Evolutionary conservation across 1,140 invertebrate genomes (phyloP).

Genomic region (Lordiphosa mommai): DNA sequence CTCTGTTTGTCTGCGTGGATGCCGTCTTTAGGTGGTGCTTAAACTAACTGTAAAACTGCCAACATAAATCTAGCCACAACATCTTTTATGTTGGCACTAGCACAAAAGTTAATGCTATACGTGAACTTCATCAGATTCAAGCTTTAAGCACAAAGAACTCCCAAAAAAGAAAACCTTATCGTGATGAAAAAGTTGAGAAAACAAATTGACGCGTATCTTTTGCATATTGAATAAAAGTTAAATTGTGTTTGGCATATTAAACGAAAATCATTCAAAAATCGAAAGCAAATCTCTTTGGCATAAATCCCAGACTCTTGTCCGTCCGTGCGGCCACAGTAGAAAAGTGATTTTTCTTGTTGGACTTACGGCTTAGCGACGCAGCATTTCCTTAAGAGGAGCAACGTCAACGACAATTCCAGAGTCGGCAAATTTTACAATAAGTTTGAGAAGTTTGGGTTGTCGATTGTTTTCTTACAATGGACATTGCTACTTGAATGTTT

Average conservation of each 20-base stretch:
- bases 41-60: constrained; percentile 75
- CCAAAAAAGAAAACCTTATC: not conserved
- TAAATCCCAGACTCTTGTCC: constrained; percentile 6
- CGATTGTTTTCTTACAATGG: too few relatives aligned
- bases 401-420: constrained; percentile 9
- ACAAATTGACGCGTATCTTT: constrained; percentile 68
- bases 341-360: constrained; percentile 76
- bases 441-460: too few relatives aligned
- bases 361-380: constrained; percentile 63
- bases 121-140: constrained; percentile 21
- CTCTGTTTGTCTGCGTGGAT: constrained; percentile 5
- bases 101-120: constrained; percentile 54
- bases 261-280: constrained; percentile 55
- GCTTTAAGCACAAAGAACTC: constrained; percentile 1
- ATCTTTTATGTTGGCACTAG: constrained; percentile 67
- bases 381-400: constrained; percentile 30
- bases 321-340: constrained; percentile 13
- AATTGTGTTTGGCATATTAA: constrained; percentile 77
- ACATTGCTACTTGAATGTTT: too few relatives aligned
- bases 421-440: constrained; percentile 52
- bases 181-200: constrained; percentile 56
- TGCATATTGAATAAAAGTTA: constrained; percentile 76
- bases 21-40: constrained; percentile 50
- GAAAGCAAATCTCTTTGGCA: constrained; percentile 50
- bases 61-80: constrained; percentile 77